Evolutionary conservation across 2,797 vertebrate genomes (phyloP).

Genomic region (Labeo calbasu): DNA sequence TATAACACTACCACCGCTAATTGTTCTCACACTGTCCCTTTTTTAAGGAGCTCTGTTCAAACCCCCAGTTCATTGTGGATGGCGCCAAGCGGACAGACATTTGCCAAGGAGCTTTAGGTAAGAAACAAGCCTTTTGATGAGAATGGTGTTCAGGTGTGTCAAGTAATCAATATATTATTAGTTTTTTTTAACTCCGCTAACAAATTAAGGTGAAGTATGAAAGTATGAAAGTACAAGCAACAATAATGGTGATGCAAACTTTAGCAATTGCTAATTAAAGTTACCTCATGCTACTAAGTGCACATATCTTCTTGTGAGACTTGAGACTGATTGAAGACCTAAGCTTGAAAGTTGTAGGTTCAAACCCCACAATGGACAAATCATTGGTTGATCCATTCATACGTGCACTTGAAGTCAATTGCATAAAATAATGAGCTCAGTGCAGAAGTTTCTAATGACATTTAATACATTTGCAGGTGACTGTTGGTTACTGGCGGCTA

Average conservation of each 20-base stretch:
- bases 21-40: neutral
- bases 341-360: neutral
- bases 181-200: no score
- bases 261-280: no score
- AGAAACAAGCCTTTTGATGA: slow-evolving; percentile 53
- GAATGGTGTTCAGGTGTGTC: neutral
- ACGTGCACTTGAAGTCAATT: neutral
- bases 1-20: neutral
- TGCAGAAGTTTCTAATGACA: neutral
- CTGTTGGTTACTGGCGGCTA: slow-evolving; percentile 91
- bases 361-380: neutral
- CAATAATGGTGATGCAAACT: no score
- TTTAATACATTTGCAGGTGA: slow-evolving; percentile 76
- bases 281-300: no score
- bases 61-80: slow-evolving; percentile 81
- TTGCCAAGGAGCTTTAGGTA: slow-evolving; percentile 90
- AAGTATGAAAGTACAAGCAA: no score
- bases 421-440: neutral
- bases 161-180: neutral
- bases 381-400: no score
- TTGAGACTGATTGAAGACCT: neutral
- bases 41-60: slow-evolving; percentile 82
- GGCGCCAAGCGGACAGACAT: slow-evolving; percentile 87
- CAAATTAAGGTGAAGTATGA: no score
- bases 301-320: neutral